A percentile compares a stretch with the other conserved stretches of the same genome.
Conservation (phyloP, 2,888 invertebrate species). For the Marasmarcha lunaedactyla region DNA sequence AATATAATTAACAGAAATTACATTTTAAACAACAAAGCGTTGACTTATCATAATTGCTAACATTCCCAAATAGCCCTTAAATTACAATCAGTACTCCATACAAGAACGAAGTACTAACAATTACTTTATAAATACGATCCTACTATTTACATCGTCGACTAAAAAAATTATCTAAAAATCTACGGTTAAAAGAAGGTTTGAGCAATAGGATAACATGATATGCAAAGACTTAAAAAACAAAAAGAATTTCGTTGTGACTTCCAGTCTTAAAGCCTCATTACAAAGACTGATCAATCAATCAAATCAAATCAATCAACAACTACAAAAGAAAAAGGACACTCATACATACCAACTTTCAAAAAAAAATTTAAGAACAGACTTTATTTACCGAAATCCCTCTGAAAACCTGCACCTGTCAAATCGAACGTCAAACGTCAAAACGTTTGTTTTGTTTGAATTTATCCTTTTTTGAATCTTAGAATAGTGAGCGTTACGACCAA, state of each 20-base stretch:
- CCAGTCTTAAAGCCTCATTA: no score
- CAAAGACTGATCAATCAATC: no score
- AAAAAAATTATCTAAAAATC: slow-evolving; percentile 44
- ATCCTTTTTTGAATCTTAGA: slow-evolving; percentile 84
- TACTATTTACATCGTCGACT: slow-evolving; percentile 61
- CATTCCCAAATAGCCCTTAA: slow-evolving; percentile 46
- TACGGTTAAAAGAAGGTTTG: slow-evolving; percentile 15
- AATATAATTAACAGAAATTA: no score
- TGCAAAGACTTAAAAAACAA: slow-evolving; percentile 2
- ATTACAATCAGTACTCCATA: slow-evolving; percentile 7
- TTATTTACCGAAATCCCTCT: no score
- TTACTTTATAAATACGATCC: slow-evolving; percentile 47
- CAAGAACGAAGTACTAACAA: slow-evolving; percentile 28
- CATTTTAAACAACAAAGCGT: slow-evolving; percentile 28
- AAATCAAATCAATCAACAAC: no score
- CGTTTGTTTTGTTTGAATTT: no score
- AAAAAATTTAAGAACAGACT: no score
- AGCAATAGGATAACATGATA: slow-evolving; percentile 19
- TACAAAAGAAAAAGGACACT: no score
- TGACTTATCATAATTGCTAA: slow-evolving; percentile 63
- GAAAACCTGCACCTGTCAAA: no score
- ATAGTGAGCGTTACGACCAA: slow-evolving; percentile 84
- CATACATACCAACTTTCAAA: no score
- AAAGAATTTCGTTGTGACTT: no score
- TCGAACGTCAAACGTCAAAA: no score